Percentiles rank a stretch among this genome's conserved stretches.
phyloP scores from a whole-genome alignment of 2,113 vertebrate genomes.

The Falcunculus frontatus region DNA sequence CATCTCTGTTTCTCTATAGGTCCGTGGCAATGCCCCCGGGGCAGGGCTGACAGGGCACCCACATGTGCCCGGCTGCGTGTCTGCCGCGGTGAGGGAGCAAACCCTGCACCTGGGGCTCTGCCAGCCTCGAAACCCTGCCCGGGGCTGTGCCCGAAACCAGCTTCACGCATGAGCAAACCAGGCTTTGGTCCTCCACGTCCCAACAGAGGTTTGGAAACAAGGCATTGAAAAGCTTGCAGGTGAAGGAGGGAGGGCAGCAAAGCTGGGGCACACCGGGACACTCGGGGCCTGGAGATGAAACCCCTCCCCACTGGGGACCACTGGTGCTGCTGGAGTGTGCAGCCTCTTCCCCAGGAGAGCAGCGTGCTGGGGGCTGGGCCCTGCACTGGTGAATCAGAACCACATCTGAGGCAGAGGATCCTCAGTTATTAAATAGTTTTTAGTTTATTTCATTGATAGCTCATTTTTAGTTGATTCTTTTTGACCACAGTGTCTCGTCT shows the following conservation, averaged over 20 bases:
- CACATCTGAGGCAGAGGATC: not conserved
- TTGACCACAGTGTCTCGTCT: not conserved
- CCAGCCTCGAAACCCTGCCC: not conserved
- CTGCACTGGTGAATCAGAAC: not conserved
- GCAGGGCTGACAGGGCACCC: not conserved
- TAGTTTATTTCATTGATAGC: not conserved
- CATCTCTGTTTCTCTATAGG: not conserved
- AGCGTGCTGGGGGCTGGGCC: accelerated
- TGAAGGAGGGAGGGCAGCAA: not conserved
- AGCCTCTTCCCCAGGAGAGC: not conserved
- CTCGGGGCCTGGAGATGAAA: no score
- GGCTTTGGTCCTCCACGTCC: not conserved
- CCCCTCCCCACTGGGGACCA: accelerated
- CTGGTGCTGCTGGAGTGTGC: accelerated
- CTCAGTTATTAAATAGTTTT: not conserved
- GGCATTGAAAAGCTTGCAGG: not conserved
- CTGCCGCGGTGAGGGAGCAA: accelerated
- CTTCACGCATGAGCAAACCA: accelerated
- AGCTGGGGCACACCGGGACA: not conserved
- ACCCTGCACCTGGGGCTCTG: not conserved
- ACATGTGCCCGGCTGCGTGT: not conserved
- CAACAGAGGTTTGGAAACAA: not conserved
- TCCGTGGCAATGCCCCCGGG: not conserved
- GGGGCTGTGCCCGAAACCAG: not conserved
- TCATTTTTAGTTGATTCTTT: not conserved